Evolutionary conservation across 2,888 invertebrate genomes (phyloP).

Genomic region (Barypeithes pellucidus): DNA sequence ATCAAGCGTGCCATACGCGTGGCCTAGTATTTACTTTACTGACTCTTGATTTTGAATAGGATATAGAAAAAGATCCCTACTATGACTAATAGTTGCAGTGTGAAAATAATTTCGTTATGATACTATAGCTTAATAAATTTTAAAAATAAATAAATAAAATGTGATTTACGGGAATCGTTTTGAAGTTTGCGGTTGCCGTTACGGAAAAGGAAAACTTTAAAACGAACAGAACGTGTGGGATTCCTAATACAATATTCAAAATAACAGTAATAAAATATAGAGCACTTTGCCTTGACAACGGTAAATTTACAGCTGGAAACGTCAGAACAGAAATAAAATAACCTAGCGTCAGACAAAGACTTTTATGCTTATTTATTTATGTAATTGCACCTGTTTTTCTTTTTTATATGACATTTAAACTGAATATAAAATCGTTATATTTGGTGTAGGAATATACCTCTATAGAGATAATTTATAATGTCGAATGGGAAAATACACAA

Average conservation of each 20-base stretch:
- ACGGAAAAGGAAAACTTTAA: not conserved
- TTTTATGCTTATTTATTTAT: slow-evolving; percentile 1
- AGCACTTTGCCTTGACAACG: not conserved
- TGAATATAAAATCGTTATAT: slow-evolving; percentile 6
- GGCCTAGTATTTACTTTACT: too few species aligned
- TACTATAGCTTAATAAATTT: too few species aligned
- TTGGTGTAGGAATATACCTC: not conserved
- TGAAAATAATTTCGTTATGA: too few species aligned
- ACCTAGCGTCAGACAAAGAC: not conserved
- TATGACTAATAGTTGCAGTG: too few species aligned
- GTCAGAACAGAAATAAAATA: not conserved
- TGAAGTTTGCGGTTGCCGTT: too few species aligned
- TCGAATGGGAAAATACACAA: too few species aligned
- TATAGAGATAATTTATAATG: too few species aligned
- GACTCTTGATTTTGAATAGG: too few species aligned
- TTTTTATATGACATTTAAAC: slow-evolving; percentile 5
- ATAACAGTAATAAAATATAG: not conserved
- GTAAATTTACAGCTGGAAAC: not conserved
- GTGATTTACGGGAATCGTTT: too few species aligned
- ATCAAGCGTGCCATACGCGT: too few species aligned
- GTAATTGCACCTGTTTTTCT: not conserved
- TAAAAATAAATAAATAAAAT: too few species aligned
- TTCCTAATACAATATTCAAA: not conserved
- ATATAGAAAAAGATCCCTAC: too few species aligned
- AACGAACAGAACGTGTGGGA: not conserved